Conservation (phyloP, 2,113 vertebrate genomes). For the Nibea albiflora region DNA sequence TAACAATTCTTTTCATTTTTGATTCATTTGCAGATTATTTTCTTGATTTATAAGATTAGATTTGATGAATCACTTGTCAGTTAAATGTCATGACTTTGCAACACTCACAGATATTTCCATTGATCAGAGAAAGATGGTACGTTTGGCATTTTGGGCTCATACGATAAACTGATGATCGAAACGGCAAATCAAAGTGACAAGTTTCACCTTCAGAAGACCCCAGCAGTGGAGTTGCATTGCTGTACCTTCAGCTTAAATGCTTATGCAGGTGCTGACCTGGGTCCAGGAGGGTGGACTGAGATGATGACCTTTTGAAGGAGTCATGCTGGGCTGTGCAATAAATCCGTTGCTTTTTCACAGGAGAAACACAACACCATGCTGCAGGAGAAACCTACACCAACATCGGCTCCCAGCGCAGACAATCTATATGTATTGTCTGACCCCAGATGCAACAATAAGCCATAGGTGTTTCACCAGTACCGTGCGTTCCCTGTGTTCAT, state of each 20-base stretch:
- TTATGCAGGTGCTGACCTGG: slow-evolving; percentile 33
- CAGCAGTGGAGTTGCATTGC: neutral
- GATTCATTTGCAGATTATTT: neutral
- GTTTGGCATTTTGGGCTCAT: neutral
- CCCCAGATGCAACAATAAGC: neutral
- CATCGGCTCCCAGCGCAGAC: neutral
- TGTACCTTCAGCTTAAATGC: neutral
- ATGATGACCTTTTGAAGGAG: slow-evolving; percentile 46
- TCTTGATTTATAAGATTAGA: neutral
- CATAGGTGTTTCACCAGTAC: slow-evolving; percentile 8
- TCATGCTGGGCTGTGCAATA: slow-evolving; percentile 19
- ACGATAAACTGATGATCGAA: neutral
- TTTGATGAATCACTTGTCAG: too few species aligned
- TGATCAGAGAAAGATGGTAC: neutral
- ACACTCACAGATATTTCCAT: neutral
- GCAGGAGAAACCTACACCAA: neutral
- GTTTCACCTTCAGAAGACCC: neutral
- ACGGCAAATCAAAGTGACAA: too few species aligned
- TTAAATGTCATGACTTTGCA: neutral
- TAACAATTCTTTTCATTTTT: neutral
- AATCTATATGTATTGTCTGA: slow-evolving; percentile 9
- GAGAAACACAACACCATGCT: slow-evolving; percentile 19
- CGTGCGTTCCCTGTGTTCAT: slow-evolving; percentile 31
- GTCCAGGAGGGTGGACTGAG: slow-evolving; percentile 15
- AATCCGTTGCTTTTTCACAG: slow-evolving; percentile 24